These are phyloP conservation scores for Gulo gulo DNA, from an alignment of 2,113 vertebrate genomes.

Conservation along the genomic window DNA sequence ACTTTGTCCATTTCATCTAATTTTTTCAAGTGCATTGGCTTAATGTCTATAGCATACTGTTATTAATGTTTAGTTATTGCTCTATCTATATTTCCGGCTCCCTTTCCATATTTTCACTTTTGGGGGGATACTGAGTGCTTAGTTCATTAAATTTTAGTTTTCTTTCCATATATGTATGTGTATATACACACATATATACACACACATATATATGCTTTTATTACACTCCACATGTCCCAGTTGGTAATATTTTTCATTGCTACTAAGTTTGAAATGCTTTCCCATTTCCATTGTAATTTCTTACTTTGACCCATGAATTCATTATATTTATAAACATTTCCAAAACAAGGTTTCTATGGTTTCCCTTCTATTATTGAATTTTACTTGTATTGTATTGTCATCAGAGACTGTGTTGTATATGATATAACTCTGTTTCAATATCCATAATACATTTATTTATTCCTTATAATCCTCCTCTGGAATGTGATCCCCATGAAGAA, in stretches of 20 bases:
- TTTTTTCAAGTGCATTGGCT: neutral
- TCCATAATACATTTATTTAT: neutral
- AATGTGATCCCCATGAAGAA: neutral
- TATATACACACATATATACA: too few relatives aligned
- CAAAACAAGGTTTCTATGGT: neutral
- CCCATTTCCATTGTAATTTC: neutral
- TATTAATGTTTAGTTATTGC: neutral
- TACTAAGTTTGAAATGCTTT: neutral
- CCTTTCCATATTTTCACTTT: neutral
- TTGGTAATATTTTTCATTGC: neutral
- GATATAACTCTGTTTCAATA: neutral
- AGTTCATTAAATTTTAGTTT: neutral
- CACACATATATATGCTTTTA: neutral
- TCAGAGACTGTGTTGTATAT: neutral
- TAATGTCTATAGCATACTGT: neutral
- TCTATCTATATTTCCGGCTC: neutral
- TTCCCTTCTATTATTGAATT: conserved; percentile 14
- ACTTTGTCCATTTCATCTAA: neutral
- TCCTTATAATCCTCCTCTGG: neutral
- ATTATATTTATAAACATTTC: conserved; percentile 43
- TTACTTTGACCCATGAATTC: conserved; percentile 9
- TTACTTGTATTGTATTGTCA: neutral
- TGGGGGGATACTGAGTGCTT: neutral
- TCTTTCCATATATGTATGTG: neutral
- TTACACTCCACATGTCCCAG: neutral